phyloP scores from a whole-genome alignment of 2,888 invertebrate genomes.

The Harpalus rubripes region DNA sequence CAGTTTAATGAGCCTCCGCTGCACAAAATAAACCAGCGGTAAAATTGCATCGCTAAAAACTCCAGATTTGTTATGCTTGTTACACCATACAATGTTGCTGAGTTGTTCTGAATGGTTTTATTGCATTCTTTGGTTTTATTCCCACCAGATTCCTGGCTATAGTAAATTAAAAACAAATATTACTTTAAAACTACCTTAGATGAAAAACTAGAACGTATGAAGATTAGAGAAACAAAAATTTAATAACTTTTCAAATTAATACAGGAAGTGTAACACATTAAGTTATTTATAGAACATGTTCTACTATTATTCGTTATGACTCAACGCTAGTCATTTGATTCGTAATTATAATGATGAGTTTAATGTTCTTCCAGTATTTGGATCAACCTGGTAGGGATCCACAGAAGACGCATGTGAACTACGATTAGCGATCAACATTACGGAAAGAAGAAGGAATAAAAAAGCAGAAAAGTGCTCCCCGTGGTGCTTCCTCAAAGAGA shows the following conservation, averaged over 20 bases:
- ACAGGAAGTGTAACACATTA: too few species aligned
- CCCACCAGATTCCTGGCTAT: not conserved
- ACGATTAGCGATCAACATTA: too few species aligned
- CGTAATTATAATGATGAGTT: too few species aligned
- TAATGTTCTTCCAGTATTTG: too few species aligned
- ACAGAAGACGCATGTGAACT: too few species aligned
- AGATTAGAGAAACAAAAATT: not conserved
- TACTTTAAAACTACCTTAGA: not conserved
- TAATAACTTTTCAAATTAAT: not conserved
- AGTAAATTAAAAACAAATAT: not conserved
- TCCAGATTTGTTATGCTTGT: constrained; percentile 21
- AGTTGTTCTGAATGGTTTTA: not conserved
- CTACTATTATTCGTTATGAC: too few species aligned
- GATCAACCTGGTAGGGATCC: too few species aligned
- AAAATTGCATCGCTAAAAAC: constrained; percentile 18
- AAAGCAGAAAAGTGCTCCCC: too few species aligned
- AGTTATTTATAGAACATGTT: too few species aligned
- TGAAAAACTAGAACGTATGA: not conserved
- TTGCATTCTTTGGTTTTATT: not conserved
- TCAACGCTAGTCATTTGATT: too few species aligned
- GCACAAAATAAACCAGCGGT: constrained; percentile 20
- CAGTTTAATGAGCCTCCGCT: constrained; percentile 44
- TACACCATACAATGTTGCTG: constrained; percentile 6
- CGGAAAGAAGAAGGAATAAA: too few species aligned
- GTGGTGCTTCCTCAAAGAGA: too few species aligned